Conservation (phyloP, 2,113 vertebrate species). For the Turnix velox region DNA sequence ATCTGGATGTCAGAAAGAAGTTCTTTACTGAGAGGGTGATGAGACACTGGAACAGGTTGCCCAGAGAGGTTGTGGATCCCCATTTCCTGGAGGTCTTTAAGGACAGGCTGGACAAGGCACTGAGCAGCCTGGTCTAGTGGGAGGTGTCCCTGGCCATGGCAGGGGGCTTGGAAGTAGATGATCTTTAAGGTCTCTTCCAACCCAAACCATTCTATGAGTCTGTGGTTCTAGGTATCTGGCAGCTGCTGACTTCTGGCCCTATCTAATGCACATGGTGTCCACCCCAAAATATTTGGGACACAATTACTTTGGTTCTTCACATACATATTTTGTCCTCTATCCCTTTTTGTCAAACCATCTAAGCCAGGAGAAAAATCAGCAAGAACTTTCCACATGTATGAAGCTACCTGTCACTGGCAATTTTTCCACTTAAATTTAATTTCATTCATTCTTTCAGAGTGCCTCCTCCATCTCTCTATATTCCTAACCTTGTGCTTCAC, state of each 20-base stretch:
- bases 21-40: too few relatives aligned
- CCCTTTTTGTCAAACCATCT: background rate
- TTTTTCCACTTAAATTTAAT: background rate
- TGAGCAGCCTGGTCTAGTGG: too few relatives aligned
- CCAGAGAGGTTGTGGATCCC: too few relatives aligned
- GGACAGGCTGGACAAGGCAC: too few relatives aligned
- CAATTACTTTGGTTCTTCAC: background rate
- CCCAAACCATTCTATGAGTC: too few relatives aligned
- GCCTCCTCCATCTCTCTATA: background rate
- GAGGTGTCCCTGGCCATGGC: too few relatives aligned
- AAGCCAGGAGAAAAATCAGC: background rate
- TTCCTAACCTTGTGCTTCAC: background rate
- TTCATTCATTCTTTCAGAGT: background rate
- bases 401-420: background rate
- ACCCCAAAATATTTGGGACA: background rate
- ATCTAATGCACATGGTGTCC: rapidly evolving
- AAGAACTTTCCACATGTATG: background rate
- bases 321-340: background rate
- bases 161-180: too few relatives aligned
- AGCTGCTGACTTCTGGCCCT: background rate
- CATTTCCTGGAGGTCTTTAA: too few relatives aligned
- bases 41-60: too few relatives aligned
- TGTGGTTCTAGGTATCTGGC: background rate
- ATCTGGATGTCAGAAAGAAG: too few relatives aligned
- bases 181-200: too few relatives aligned